A percentile compares a stretch with the other conserved stretches of the same genome.
Evolutionary conservation across 2,797 vertebrate species (phyloP).

Genomic region (Ispidina picta): DNA sequence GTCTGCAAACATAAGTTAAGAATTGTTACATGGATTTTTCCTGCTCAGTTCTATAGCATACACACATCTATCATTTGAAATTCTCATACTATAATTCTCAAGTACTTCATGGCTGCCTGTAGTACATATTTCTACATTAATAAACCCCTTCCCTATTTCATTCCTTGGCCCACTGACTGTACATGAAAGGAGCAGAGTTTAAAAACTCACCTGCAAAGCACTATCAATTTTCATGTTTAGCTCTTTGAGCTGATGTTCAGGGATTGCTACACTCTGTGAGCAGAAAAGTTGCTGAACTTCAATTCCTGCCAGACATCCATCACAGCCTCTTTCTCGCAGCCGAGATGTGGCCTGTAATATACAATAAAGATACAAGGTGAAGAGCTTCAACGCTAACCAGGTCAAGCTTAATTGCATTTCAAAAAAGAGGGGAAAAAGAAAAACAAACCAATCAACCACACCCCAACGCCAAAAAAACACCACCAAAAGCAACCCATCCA

Average conservation of each 20-base stretch:
- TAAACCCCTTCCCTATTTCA: neutral
- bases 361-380: neutral
- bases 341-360: conserved; percentile 87
- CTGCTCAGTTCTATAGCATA: neutral
- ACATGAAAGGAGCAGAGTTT: neutral
- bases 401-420: neutral
- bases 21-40: neutral
- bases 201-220: conserved; percentile 89
- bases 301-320: conserved; percentile 93
- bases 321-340: conserved; percentile 91
- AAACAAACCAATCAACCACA: too few relatives aligned
- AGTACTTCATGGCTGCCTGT: neutral
- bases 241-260: conserved; percentile 97
- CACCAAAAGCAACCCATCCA: neutral
- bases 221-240: conserved; percentile 95
- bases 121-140: neutral
- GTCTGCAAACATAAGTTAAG: neutral
- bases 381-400: neutral
- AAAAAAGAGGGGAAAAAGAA: neutral
- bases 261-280: conserved; percentile 92
- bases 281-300: conserved; percentile 99
- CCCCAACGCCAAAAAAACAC: neutral
- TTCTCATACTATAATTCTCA: neutral
- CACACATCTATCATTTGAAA: neutral
- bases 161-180: neutral